Evolutionary conservation across 2,797 vertebrate genomes (phyloP), one percentile per base, ranked within the genome.

Genomic region (Pangasius mekongensis): DNA sequence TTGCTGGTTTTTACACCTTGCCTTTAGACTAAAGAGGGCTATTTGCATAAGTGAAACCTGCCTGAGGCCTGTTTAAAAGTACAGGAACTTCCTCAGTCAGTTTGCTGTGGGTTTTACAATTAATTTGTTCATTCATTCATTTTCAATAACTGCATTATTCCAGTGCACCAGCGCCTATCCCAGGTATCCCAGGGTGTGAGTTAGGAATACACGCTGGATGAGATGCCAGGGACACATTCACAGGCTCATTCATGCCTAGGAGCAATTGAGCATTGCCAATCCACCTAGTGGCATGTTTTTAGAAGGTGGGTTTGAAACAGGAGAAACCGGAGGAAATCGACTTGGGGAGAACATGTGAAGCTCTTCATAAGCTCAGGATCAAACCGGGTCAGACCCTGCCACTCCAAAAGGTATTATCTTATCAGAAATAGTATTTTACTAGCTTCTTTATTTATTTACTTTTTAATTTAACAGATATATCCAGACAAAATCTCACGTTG

Each of bases 31-130:
- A 56, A 36, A 20, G n/a, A 56, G 39, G 36, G 6, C 60, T 3
- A 84, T 87, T 88, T 90, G 66, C 74, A 87, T 85, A 58, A 78
- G 30, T 84, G 58, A 88, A 84, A 77, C 43, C 73, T 5, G 56
- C 16, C 71, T 11, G 47, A 66, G 24, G 60, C 47, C 47, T 60
- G 14, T 52, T 49, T 56, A 24, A 27, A 54, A 76, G 14, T 22
- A 22, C 58, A n/a, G 80, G 67, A 67, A 14, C 24, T 20, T 82
- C 7, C 18, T 36, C n/a, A n/a, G 2, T n/a, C n/a, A 58, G 54
- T 39, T 78, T 18, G 27, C 36, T 64, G 36, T 13, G 22, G 24
- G 3, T 7, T 20, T 83, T 5, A 16, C 9, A 47, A 47, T 66
- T 0, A n/a, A 18, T 30, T 30, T 30, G 3, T 67, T 66, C 3